Evolutionary conservation across 2,888 invertebrate genomes (phyloP).

Genomic region (Drosophila recens): DNA sequence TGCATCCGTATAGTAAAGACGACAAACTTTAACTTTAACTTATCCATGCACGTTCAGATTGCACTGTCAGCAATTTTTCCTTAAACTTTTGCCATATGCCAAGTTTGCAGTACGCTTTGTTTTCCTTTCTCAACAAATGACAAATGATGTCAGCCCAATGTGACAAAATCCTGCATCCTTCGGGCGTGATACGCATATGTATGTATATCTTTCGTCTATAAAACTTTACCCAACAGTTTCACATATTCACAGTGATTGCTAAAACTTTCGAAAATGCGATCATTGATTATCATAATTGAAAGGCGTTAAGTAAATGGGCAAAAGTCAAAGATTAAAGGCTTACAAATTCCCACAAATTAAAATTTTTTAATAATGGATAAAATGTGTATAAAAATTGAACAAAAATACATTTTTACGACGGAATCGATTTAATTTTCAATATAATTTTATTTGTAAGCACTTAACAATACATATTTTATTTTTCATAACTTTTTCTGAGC

Average conservation of each 20-base stretch:
- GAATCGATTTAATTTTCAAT: neutral
- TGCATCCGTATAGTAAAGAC: constrained; percentile 11
- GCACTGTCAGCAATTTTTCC: constrained; percentile 70
- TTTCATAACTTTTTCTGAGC: too few relatives aligned
- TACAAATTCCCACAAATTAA: neutral
- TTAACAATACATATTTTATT: too few relatives aligned
- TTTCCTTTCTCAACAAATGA: constrained; percentile 65
- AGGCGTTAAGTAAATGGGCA: constrained; percentile 8
- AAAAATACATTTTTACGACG: too few relatives aligned
- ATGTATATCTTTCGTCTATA: neutral
- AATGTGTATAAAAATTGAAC: too few relatives aligned
- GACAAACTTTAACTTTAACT: constrained; percentile 59
- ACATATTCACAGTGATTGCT: neutral
- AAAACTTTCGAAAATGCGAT: constrained; percentile 16
- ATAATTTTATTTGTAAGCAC: neutral
- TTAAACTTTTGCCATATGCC: constrained; percentile 69
- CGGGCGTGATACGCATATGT: constrained; percentile 33
- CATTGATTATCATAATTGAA: constrained; percentile 59
- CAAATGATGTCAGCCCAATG: constrained; percentile 67
- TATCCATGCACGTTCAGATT: constrained; percentile 61
- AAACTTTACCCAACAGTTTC: neutral
- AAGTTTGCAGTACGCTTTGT: constrained; percentile 56
- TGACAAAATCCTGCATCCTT: constrained; percentile 7
- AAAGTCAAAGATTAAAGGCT: constrained; percentile 41
- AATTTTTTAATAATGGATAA: too few relatives aligned